Percentiles rank a stretch among this genome's conserved stretches.
Evolutionary conservation across 2,113 vertebrate genomes (phyloP).

Genomic region (Urocolius indicus): DNA sequence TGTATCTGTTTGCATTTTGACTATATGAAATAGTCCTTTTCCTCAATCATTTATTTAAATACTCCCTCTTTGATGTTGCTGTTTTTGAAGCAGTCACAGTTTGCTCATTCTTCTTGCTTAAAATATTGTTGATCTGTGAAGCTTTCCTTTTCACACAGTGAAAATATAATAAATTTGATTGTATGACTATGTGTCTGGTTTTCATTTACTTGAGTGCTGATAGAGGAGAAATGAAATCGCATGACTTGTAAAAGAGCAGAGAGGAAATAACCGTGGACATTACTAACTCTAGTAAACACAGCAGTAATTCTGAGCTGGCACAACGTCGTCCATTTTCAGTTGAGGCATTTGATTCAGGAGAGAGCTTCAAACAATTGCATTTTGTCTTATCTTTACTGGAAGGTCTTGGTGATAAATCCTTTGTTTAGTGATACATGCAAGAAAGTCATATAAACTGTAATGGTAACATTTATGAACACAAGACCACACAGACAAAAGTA

Average conservation of each 20-base stretch:
- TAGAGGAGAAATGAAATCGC: conserved; percentile 1
- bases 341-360: neutral
- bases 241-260: neutral
- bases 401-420: neutral
- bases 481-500: neutral
- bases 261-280: conserved; percentile 18
- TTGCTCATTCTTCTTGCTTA: neutral
- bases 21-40: neutral
- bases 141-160: conserved; percentile 21
- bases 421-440: neutral
- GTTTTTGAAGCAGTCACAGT: neutral
- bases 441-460: neutral
- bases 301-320: neutral
- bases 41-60: neutral
- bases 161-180: conserved; percentile 15
- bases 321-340: neutral
- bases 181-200: conserved; percentile 6
- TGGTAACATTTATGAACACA: neutral
- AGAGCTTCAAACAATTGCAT: neutral
- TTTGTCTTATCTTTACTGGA: neutral
- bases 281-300: conserved; percentile 4
- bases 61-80: neutral
- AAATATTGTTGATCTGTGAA: conserved; percentile 17
- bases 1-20: neutral
- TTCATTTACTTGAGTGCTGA: conserved; percentile 17